Evolutionary conservation across 1,140 invertebrate species (phyloP).

Genomic region (Temnothorax curvispinosus): DNA sequence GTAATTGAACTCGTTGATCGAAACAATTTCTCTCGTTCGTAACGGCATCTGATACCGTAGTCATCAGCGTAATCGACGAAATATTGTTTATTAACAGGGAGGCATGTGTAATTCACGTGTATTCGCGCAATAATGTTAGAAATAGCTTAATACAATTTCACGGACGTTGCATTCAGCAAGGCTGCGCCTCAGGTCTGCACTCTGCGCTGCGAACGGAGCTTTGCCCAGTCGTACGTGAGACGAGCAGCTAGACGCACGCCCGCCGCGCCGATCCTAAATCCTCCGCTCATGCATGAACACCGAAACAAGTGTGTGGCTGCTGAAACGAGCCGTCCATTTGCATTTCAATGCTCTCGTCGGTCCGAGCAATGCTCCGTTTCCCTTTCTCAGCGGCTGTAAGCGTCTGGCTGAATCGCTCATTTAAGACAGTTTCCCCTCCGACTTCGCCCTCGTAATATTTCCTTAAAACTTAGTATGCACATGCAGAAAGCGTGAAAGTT

Average conservation of each 20-base stretch:
- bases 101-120: slow-evolving; percentile 2
- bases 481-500: slow-evolving; percentile 27
- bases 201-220: slow-evolving; percentile 30
- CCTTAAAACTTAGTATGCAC: slow-evolving; percentile 34
- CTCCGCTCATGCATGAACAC: slow-evolving; percentile 46
- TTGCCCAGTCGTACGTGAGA: slow-evolving; percentile 57
- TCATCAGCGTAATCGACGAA: slow-evolving; percentile 14
- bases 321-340: slow-evolving; percentile 71
- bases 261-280: slow-evolving; percentile 38
- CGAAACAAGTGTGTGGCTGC: slow-evolving; percentile 31
- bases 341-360: slow-evolving; percentile 78
- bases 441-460: slow-evolving; percentile 54
- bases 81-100: slow-evolving; percentile 39
- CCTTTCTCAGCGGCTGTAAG: slow-evolving; percentile 62
- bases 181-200: slow-evolving; percentile 43
- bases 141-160: slow-evolving; percentile 38
- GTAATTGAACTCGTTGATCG: slow-evolving; percentile 43
- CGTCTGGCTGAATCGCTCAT: slow-evolving; percentile 67
- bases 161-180: slow-evolving; percentile 16
- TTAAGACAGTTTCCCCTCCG: slow-evolving; percentile 55
- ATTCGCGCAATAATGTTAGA: slow-evolving; percentile 24
- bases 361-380: slow-evolving; percentile 71
- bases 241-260: slow-evolving; percentile 62
- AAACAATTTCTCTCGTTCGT: slow-evolving; percentile 26
- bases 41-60: slow-evolving; percentile 3